Conservation (phyloP, 2,113 vertebrate species). For the Anoplopoma fimbria region DNA sequence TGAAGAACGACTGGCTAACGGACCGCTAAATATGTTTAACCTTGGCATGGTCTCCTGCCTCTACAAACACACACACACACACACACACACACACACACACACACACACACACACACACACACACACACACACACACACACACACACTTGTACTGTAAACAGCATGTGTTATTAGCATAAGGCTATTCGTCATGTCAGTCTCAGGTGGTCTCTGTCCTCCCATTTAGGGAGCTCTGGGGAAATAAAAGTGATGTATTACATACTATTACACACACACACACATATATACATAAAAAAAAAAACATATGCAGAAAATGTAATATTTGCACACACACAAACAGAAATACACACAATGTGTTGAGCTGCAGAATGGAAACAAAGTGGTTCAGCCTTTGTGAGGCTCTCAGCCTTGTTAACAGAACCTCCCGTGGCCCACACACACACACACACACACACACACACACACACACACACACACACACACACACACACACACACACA, state of each 20-base stretch:
- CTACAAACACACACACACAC: neutral
- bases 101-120: slow-evolving; percentile 18
- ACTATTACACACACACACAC: slow-evolving; percentile 7
- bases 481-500: neutral
- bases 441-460: slow-evolving; percentile 9
- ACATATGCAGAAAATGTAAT: neutral
- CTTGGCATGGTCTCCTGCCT: slow-evolving; percentile 35
- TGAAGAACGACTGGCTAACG: slow-evolving; percentile 37
- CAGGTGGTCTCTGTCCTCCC: slow-evolving; percentile 40
- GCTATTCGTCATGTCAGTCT: slow-evolving; percentile 64
- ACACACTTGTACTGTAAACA: slow-evolving; percentile 18
- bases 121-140: neutral
- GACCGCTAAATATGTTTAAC: slow-evolving; percentile 54
- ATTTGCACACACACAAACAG: slow-evolving; percentile 1
- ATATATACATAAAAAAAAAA: neutral
- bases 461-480: slow-evolving; percentile 6
- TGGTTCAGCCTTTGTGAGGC: slow-evolving; percentile 36
- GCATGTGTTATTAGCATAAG: slow-evolving; percentile 50
- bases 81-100: neutral
- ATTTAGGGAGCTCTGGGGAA: slow-evolving; percentile 37
- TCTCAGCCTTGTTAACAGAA: slow-evolving; percentile 61
- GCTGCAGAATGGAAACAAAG: slow-evolving; percentile 45
- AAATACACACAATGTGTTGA: slow-evolving; percentile 7
- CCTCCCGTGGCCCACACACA: slow-evolving; percentile 36
- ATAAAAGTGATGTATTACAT: slow-evolving; percentile 26